Evolutionary conservation across 2,797 vertebrate species (phyloP).

Genomic region (Tapera naevia): DNA sequence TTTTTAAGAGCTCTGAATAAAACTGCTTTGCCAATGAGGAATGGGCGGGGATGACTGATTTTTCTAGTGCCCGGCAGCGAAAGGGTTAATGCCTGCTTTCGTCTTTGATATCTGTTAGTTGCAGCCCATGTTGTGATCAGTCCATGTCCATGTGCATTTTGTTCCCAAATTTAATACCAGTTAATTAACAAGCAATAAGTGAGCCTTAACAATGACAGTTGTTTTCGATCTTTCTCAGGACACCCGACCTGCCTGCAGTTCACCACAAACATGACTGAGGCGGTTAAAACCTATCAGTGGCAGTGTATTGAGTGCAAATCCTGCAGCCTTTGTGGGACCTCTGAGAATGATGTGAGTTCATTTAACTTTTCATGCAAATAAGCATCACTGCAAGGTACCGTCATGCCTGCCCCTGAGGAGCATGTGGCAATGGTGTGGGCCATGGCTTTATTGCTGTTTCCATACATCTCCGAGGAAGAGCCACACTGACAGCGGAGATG

Average conservation of each 20-base stretch:
- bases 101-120: slow-evolving; percentile 60
- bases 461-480: background rate
- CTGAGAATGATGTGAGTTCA: slow-evolving; percentile 93
- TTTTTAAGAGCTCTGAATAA: slow-evolving; percentile 75
- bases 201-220: slow-evolving; percentile 39
- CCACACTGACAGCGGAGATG: background rate
- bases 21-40: slow-evolving; percentile 68
- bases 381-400: background rate
- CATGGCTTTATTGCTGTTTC: background rate
- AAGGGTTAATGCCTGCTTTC: slow-evolving; percentile 71
- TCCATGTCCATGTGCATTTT: slow-evolving; percentile 70
- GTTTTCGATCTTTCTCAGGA: slow-evolving; percentile 81
- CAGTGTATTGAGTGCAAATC: slow-evolving; percentile 99
- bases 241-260: slow-evolving; percentile 98
- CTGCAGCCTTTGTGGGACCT: slow-evolving; percentile 97
- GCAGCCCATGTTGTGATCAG: slow-evolving; percentile 73
- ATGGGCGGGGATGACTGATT: slow-evolving; percentile 54
- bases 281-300: slow-evolving; percentile 98
- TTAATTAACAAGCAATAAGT: background rate
- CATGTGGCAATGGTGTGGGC: background rate
- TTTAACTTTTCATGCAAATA: slow-evolving; percentile 27
- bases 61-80: slow-evolving; percentile 69
- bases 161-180: slow-evolving; percentile 53
- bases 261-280: slow-evolving; percentile 97
- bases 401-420: background rate